These are phyloP conservation scores for Hyposoter dolosus DNA, from an alignment of 2,888 invertebrate genomes.

Conservation along the genomic window DNA sequence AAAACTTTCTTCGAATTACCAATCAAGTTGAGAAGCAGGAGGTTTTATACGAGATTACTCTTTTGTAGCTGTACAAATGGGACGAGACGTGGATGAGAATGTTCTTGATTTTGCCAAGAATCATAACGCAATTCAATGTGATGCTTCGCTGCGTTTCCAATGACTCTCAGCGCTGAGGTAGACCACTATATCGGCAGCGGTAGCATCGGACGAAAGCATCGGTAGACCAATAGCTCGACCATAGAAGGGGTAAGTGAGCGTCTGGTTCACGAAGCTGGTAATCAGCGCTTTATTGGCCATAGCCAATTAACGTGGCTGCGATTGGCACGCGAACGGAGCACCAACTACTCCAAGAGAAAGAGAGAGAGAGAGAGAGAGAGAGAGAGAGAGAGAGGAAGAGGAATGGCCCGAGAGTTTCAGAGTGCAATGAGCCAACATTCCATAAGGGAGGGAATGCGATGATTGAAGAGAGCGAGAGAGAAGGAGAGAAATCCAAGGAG, in stretches of 20 bases:
- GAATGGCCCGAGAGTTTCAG: constrained; percentile 51
- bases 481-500: constrained; percentile 24
- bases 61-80: background rate
- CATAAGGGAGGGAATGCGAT: constrained; percentile 43
- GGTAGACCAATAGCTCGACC: constrained; percentile 42
- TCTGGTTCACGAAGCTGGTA: constrained; percentile 77
- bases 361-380: constrained; percentile 15
- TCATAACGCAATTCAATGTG: constrained; percentile 39
- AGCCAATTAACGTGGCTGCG: constrained; percentile 81
- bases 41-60: background rate
- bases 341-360: constrained; percentile 30
- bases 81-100: background rate
- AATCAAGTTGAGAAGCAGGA: background rate
- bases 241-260: constrained; percentile 48
- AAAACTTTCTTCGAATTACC: background rate
- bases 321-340: constrained; percentile 80
- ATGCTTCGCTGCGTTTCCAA: constrained; percentile 31
- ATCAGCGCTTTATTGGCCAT: constrained; percentile 82
- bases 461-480: constrained; percentile 20
- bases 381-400: constrained; percentile 29
- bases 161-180: constrained; percentile 41
- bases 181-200: constrained; percentile 23
- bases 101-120: constrained; percentile 42
- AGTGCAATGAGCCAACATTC: constrained; percentile 46
- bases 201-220: constrained; percentile 30